Evolutionary conservation across 2,797 vertebrate species (phyloP).

Genomic region (Eidolon dupreanum): DNA sequence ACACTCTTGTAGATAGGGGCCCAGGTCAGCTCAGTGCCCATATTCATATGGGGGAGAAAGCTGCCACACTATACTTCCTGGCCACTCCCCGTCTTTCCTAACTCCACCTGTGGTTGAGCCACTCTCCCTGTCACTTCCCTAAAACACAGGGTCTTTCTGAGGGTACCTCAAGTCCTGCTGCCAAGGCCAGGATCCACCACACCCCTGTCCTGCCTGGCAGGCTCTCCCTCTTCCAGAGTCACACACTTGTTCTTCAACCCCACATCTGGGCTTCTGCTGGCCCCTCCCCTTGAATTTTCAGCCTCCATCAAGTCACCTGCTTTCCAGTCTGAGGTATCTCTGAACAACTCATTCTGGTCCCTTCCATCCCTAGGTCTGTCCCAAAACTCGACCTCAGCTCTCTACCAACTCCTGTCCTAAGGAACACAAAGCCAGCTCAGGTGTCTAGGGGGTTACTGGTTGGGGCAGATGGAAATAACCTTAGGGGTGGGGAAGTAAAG

Average conservation of each 20-base stretch:
- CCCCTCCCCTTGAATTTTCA: not conserved
- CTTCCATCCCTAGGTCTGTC: not conserved
- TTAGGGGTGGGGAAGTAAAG: rapidly evolving
- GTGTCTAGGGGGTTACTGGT: too few relatives aligned
- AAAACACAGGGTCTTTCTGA: not conserved
- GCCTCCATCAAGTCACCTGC: not conserved
- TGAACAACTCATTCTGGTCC: not conserved
- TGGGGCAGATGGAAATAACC: too few relatives aligned
- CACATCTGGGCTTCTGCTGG: rapidly evolving
- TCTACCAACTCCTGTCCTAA: not conserved
- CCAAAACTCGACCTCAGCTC: not conserved
- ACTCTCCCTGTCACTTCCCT: not conserved
- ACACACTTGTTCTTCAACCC: not conserved
- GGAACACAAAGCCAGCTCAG: not conserved
- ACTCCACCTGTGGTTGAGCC: not conserved
- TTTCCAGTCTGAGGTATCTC: not conserved
- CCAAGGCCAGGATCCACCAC: rapidly evolving
- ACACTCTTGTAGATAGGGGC: too few relatives aligned
- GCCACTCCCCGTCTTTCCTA: not conserved
- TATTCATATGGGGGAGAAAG: not conserved
- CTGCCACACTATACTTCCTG: not conserved
- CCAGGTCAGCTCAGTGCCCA: not conserved
- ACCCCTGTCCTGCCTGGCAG: not conserved
- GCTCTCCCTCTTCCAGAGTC: too few relatives aligned
- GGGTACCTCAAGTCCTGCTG: not conserved